A percentile compares a stretch with the other conserved stretches of the same genome.
Conservation (phyloP, 2,797 vertebrate genomes). For the Malacoctenus gilli region DNA sequence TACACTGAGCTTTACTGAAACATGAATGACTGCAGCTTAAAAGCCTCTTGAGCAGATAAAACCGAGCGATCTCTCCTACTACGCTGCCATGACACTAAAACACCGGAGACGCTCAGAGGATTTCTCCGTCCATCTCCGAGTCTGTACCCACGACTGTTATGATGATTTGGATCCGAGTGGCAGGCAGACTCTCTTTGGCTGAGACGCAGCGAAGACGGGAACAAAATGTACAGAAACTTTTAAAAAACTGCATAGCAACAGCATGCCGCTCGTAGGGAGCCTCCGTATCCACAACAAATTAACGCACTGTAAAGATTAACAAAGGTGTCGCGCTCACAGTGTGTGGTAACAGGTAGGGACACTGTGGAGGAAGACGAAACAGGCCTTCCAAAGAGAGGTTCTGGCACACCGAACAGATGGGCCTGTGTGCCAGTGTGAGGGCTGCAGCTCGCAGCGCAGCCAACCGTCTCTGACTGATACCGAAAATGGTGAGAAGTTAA, state of each 20-base stretch:
- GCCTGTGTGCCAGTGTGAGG: neutral
- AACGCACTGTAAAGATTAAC: neutral
- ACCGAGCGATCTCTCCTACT: no score
- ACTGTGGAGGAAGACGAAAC: neutral
- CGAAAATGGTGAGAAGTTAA: constrained; percentile 33
- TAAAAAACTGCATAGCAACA: neutral
- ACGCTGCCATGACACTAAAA: no score
- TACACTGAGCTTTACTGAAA: no score
- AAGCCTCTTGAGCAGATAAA: no score
- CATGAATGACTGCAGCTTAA: no score
- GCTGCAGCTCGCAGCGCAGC: neutral
- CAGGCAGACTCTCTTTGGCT: neutral
- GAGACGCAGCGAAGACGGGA: neutral
- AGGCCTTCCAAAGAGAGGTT: neutral
- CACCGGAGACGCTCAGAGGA: no score
- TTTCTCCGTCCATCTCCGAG: no score
- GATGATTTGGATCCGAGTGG: neutral
- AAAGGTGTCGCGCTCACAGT: neutral
- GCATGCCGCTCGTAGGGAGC: neutral
- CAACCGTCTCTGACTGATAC: constrained; percentile 31
- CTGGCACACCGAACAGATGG: neutral
- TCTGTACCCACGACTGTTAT: neutral
- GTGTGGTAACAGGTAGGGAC: neutral
- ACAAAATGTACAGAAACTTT: neutral
- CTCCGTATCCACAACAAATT: neutral